These are phyloP conservation scores for Grammomys surdaster DNA, from an alignment of 2,113 vertebrate genomes.

Conservation along the genomic window DNA sequence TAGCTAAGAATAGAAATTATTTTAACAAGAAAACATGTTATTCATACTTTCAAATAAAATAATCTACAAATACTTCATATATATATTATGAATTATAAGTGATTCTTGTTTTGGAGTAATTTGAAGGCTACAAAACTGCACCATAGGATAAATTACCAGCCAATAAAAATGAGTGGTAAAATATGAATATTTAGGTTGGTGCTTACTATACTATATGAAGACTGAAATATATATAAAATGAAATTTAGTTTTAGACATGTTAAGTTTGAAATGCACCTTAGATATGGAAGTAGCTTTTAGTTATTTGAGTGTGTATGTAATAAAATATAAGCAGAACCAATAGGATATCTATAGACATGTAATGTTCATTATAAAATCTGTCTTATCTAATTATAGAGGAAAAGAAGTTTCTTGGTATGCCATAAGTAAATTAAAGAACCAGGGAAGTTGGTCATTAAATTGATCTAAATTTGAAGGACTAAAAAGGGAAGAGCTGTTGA, in stretches of 20 bases:
- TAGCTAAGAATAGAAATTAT: constrained; percentile 20
- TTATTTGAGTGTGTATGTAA: neutral
- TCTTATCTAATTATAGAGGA: neutral
- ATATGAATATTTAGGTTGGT: neutral
- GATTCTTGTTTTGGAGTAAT: constrained; percentile 15
- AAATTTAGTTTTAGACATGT: neutral
- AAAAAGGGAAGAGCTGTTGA: neutral
- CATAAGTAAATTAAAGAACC: neutral
- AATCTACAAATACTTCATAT: constrained; percentile 12
- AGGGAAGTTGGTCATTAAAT: neutral
- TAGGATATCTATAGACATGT: neutral
- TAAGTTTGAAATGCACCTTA: neutral
- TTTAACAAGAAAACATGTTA: neutral
- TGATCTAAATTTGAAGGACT: neutral
- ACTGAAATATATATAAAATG: neutral
- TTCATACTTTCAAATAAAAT: constrained; percentile 7
- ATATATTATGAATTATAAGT: neutral
- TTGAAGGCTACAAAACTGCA: neutral
- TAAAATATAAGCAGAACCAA: neutral
- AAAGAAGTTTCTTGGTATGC: neutral
- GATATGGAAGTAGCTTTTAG: neutral
- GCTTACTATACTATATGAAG: neutral
- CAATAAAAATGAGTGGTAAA: neutral
- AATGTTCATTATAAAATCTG: neutral
- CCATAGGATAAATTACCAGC: neutral